Evolutionary conservation across 2,888 invertebrate species (phyloP), one percentile per base, ranked within the genome.

Genomic region (Theodoxus fluviatilis): DNA sequence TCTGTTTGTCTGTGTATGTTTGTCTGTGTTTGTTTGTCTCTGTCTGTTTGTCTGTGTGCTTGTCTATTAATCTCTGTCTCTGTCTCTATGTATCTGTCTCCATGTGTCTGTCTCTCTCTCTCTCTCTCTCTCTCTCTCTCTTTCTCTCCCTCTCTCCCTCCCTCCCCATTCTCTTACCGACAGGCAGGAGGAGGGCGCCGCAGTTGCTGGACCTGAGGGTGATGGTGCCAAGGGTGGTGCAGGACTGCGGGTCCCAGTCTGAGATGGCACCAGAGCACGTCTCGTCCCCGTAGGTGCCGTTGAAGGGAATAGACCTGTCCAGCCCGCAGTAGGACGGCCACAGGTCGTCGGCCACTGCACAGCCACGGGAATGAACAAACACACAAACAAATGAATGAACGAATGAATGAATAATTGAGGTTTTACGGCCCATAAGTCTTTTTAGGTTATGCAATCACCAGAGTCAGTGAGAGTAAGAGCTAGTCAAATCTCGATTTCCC

Each of bases 171-270:
- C 18, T 35, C 37, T 69, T 18, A 75, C 75, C 75, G 22, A 69
- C 28, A 18, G 74, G 74, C 31, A 72, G 40, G 12, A 74, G 18
- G n/a, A 74, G 70, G n/a, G 73, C 66, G 61, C 68, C 40, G 69
- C 82, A 81, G 22, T 79, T 78, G 64, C 78, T 70, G 0, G 81
- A 78, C 40, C 70, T 72, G 33, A 83, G 40, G 2, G 73, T 69
- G 6, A 83, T 61, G 3, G 75, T 75, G 15, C 79, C 79, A 12
- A 75, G 69, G 15, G 78, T 79, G n/a, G 77, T 78, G 73, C 83
- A 83, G 0, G 75, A 77, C n/a, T 79, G 75, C n/a, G 76, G 74
- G 65, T 83, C 82, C 83, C 83, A 83, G 76, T 85, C 84, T 9
- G 83, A 82, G 4, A 84, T 75, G 4, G 75, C 77, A 2, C 84